Conservation (phyloP, 2,888 invertebrate species). For the Oligia strigilis region DNA sequence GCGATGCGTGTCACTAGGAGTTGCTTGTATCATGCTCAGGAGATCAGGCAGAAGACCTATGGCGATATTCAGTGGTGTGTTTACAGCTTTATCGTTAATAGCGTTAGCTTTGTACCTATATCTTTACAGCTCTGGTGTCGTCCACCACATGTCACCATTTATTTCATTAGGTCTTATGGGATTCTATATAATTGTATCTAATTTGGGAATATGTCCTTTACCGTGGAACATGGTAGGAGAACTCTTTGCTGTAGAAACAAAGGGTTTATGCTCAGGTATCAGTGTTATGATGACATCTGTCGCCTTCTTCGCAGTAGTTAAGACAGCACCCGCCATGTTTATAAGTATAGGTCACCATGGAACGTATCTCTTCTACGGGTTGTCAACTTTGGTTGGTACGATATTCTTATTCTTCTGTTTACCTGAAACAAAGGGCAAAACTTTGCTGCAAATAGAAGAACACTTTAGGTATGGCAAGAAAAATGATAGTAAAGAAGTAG, state of each 20-base stretch:
- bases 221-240: constrained; percentile 95
- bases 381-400: constrained; percentile 91
- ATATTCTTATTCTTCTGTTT: constrained; percentile 91
- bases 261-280: constrained; percentile 93
- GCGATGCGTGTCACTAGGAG: constrained; percentile 90
- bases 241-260: constrained; percentile 92
- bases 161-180: constrained; percentile 89
- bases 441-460: constrained; percentile 92
- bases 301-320: constrained; percentile 93
- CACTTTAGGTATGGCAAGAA: constrained; percentile 84
- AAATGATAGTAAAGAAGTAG: constrained; percentile 67
- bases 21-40: constrained; percentile 91
- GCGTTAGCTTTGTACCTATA: constrained; percentile 88
- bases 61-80: constrained; percentile 91
- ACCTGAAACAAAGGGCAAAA: constrained; percentile 93
- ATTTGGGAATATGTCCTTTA: constrained; percentile 91
- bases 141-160: constrained; percentile 78
- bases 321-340: constrained; percentile 92
- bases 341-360: constrained; percentile 89
- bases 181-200: constrained; percentile 90
- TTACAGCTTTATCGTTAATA: constrained; percentile 91
- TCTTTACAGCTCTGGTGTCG: constrained; percentile 74
- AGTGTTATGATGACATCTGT: constrained; percentile 92
- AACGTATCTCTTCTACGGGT: constrained; percentile 92
- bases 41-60: constrained; percentile 91